Percentiles rank a stretch among this genome's conserved stretches.
Evolutionary conservation across 2,797 vertebrate genomes (phyloP).

Genomic region (Dicrostonyx torquatus): DNA sequence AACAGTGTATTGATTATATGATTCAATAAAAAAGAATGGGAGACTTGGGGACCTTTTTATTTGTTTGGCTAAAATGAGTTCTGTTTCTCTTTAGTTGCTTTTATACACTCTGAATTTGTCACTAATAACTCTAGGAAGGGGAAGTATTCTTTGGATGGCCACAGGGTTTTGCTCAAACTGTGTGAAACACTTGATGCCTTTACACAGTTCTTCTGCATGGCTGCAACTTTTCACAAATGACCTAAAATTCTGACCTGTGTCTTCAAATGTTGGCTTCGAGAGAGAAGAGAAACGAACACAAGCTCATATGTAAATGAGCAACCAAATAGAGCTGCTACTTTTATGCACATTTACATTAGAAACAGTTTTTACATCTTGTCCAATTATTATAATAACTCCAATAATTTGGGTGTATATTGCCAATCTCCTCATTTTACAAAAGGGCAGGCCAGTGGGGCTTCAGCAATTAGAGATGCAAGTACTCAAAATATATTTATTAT

Average conservation of each 20-base stretch:
- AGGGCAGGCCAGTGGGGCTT: neutral
- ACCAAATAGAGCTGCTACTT: neutral
- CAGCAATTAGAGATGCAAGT: neutral
- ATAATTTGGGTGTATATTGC: neutral
- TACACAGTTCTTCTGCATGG: neutral
- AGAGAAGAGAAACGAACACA: neutral
- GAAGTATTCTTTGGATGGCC: neutral
- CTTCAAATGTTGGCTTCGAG: slow-evolving; percentile 13
- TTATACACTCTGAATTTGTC: neutral
- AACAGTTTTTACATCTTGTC: neutral
- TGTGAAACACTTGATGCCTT: neutral
- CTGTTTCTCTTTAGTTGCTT: neutral
- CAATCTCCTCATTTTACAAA: neutral
- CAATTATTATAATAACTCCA: neutral
- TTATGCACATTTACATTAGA: neutral
- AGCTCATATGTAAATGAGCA: neutral
- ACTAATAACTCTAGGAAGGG: neutral
- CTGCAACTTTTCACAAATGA: neutral
- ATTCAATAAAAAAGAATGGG: neutral
- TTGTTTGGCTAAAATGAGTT: neutral
- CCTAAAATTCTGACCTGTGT: neutral
- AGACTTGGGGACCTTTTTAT: neutral
- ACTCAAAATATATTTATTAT: neutral
- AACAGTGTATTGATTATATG: neutral
- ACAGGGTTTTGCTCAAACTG: neutral